Evolutionary conservation across 2,888 invertebrate genomes (phyloP).

Genomic region (Dynastes tityus): DNA sequence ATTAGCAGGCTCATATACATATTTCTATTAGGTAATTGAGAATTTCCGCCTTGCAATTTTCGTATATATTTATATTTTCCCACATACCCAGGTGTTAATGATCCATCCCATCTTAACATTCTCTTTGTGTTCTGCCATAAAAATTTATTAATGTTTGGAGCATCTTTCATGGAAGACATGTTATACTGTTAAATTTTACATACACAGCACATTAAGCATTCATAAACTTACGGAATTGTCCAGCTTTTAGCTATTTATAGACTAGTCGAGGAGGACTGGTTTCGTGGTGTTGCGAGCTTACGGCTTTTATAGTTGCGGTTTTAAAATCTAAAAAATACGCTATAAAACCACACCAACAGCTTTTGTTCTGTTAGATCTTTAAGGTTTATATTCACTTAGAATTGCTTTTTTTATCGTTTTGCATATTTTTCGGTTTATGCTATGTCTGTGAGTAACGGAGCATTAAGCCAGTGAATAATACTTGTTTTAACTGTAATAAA

Average conservation of each 20-base stretch:
- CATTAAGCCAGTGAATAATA: too few species aligned
- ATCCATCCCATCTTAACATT: not conserved
- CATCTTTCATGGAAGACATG: not conserved
- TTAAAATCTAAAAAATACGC: not conserved
- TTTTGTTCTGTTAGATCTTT: constrained; percentile 2
- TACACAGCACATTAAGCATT: not conserved
- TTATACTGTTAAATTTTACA: not conserved
- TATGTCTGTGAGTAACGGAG: too few species aligned
- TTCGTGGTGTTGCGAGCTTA: not conserved
- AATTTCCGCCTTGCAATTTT: constrained; percentile 1
- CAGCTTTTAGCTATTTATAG: not conserved
- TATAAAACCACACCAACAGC: not conserved
- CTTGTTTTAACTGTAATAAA: not conserved
- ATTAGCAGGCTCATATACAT: not conserved
- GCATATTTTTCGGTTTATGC: not conserved
- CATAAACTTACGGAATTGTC: not conserved
- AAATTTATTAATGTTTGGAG: not conserved
- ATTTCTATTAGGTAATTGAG: constrained; percentile 10
- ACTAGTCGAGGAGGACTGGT: not conserved
- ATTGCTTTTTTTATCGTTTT: not conserved
- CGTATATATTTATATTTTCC: not conserved
- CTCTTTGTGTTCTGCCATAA: not conserved
- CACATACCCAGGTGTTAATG: not conserved
- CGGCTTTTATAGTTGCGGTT: not conserved
- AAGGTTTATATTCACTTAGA: constrained; percentile 4